Percentiles rank a stretch among this genome's conserved stretches.
These are phyloP conservation scores for Eulemur rubriventer DNA, from an alignment of 2,797 vertebrate genomes.

Conservation along the genomic window DNA sequence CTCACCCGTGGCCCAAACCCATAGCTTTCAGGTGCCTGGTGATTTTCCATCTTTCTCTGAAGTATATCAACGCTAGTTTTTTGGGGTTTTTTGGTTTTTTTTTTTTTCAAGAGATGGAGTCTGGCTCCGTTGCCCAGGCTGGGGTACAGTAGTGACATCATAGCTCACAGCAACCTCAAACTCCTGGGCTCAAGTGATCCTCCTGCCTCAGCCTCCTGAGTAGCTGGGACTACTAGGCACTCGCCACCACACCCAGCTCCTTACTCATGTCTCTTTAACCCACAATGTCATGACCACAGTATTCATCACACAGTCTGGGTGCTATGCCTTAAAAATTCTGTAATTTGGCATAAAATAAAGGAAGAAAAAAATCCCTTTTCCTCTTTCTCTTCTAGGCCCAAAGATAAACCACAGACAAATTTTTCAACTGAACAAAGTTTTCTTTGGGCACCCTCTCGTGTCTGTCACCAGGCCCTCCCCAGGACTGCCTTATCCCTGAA, in stretches of 20 bases:
- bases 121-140: neutral
- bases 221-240: neutral
- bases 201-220: neutral
- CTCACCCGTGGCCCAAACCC: neutral
- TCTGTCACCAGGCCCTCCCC: neutral
- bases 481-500: neutral
- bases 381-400: neutral
- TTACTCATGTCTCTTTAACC: neutral
- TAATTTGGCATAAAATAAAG: neutral
- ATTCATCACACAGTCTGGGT: neutral
- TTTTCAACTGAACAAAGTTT: neutral
- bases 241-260: neutral
- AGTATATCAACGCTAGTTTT: neutral
- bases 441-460: neutral
- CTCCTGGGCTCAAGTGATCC: neutral
- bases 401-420: neutral
- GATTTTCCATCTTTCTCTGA: neutral
- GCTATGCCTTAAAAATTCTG: neutral
- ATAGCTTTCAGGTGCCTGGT: neutral
- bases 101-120: neutral
- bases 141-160: neutral
- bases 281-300: neutral
- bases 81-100: neutral
- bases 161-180: neutral
- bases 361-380: neutral